phyloP scores from a whole-genome alignment of 2,888 invertebrate species.

The Tanytarsus gracilentus region DNA sequence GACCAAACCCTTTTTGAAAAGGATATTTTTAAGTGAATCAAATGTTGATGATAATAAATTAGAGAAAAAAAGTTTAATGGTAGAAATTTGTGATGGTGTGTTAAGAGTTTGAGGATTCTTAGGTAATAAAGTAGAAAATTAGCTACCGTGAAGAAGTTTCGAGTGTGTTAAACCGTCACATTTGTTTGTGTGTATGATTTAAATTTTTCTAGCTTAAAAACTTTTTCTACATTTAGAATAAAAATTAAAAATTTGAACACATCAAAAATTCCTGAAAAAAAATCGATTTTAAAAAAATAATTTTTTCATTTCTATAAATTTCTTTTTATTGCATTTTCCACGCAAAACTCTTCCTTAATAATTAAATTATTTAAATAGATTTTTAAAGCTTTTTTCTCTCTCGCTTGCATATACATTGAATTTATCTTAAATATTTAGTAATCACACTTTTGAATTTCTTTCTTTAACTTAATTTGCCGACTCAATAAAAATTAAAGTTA shows the following conservation, averaged over 20 bases:
- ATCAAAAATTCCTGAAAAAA: no score
- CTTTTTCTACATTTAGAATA: no score
- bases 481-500: not conserved
- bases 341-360: not conserved
- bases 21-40: not conserved
- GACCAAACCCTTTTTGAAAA: not conserved
- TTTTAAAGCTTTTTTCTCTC: slow-evolving; percentile 16
- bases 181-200: not conserved
- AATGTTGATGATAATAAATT: slow-evolving; percentile 2
- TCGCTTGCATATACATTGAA: slow-evolving; percentile 8
- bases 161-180: not conserved
- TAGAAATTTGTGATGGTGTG: no score
- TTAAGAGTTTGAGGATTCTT: no score
- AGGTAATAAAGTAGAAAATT: no score
- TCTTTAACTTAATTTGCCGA: not conserved
- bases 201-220: no score
- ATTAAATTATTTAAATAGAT: not conserved
- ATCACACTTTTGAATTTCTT: slow-evolving; percentile 1
- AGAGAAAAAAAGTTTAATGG: no score
- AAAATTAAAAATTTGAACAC: not conserved
- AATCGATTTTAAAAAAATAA: no score
- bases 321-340: not conserved
- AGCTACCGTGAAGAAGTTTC: no score
- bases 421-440: no score
- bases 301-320: slow-evolving; percentile 9